Conservation (phyloP, 2,797 vertebrate species). For the Apodemus agrarius region DNA sequence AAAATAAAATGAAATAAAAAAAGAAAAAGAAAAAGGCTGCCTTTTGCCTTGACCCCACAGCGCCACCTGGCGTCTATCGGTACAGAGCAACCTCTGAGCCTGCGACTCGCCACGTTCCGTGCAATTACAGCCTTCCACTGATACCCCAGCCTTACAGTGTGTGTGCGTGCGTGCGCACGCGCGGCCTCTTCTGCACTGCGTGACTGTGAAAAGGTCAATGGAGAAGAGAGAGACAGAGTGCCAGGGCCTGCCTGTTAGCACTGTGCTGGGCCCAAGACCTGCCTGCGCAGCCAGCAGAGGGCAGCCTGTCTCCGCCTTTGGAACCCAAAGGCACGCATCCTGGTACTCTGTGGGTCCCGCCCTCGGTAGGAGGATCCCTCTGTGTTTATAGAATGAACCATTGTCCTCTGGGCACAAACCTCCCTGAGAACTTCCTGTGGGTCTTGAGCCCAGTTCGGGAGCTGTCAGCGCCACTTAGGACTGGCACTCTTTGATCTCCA, state of each 20-base stretch:
- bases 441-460: background rate
- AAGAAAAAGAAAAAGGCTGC: no score
- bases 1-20: background rate
- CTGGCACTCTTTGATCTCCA: background rate
- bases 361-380: background rate
- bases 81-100: background rate
- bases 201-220: background rate
- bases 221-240: accelerated
- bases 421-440: background rate
- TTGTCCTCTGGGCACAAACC: background rate
- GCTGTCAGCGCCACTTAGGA: background rate
- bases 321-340: background rate
- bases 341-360: background rate
- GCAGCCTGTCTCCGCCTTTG: constrained; percentile 32
- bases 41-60: constrained; percentile 26
- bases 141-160: background rate
- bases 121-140: background rate
- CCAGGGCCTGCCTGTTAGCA: accelerated
- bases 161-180: no score
- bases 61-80: constrained; percentile 46
- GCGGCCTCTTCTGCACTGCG: accelerated
- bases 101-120: no score
- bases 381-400: background rate
- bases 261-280: background rate
- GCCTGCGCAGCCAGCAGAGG: constrained; percentile 68